These are phyloP conservation scores for Pangasius krempfi DNA, from an alignment of 2,797 vertebrate species.

Conservation along the genomic window DNA sequence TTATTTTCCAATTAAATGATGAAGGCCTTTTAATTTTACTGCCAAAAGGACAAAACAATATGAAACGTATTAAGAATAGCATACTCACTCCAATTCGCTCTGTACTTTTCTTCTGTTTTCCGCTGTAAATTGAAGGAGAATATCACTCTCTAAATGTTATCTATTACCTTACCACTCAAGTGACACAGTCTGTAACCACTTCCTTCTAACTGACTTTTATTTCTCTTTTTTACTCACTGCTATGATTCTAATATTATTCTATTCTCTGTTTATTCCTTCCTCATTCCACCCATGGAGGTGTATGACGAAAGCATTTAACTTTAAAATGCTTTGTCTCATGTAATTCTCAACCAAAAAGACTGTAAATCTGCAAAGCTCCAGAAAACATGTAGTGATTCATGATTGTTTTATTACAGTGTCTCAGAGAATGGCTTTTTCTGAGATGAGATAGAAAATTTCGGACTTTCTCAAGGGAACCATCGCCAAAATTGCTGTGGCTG, in stretches of 20 bases:
- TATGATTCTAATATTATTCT: too few relatives aligned
- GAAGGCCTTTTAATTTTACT: background rate
- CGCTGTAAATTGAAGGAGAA: background rate
- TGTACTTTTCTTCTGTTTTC: background rate
- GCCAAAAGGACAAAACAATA: background rate
- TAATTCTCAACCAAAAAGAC: background rate
- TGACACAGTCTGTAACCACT: background rate
- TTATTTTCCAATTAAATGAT: background rate
- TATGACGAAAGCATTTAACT: background rate
- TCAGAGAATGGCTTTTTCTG: background rate
- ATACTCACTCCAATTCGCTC: background rate
- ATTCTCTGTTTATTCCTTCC: background rate
- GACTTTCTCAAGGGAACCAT: background rate
- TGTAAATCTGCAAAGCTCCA: background rate
- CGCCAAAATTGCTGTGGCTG: background rate
- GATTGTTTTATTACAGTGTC: background rate
- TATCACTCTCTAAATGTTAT: slow-evolving; percentile 3
- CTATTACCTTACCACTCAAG: background rate
- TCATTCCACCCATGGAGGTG: background rate
- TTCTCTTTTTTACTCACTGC: background rate
- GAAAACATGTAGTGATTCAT: background rate
- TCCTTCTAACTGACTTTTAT: background rate
- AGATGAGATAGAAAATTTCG: background rate
- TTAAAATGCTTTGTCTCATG: background rate
- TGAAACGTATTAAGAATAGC: background rate